Conservation (phyloP, 2,888 invertebrate genomes). For the Aspidiotus destructor region DNA sequence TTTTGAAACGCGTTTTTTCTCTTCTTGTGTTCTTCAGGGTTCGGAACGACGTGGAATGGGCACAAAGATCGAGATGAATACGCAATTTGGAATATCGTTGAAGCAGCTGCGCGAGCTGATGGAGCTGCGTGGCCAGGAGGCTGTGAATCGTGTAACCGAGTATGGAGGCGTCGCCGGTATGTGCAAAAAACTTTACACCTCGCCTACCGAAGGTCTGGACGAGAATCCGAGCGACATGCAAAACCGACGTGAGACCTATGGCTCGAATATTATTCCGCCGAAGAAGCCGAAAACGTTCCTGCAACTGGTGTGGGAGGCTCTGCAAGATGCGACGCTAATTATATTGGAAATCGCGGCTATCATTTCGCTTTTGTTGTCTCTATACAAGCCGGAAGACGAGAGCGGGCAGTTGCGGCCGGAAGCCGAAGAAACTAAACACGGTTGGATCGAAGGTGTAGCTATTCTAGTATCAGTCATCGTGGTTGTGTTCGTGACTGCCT, state of each 20-base stretch:
- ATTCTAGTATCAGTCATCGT: constrained; percentile 55
- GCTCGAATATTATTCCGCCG: constrained; percentile 54
- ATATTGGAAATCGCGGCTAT: constrained; percentile 53
- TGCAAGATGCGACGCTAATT: constrained; percentile 55
- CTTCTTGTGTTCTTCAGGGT: too few species aligned
- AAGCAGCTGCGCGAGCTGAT: constrained; percentile 52
- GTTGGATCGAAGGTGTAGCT: constrained; percentile 58
- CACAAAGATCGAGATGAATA: constrained; percentile 36
- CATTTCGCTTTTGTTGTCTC: constrained; percentile 51
- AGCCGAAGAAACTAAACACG: constrained; percentile 48
- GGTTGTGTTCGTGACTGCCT: constrained; percentile 56
- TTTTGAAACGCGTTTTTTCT: too few species aligned
- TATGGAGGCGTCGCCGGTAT: constrained; percentile 48
- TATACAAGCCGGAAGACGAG: constrained; percentile 38
- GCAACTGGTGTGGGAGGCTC: constrained; percentile 55
- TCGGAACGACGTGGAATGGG: constrained; percentile 27
- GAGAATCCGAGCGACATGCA: constrained; percentile 47
- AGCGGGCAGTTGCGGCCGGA: constrained; percentile 35
- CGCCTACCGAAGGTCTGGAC: constrained; percentile 48
- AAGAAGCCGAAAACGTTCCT: constrained; percentile 54
- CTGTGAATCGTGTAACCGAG: constrained; percentile 45
- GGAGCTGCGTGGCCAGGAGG: constrained; percentile 52
- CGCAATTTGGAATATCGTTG: constrained; percentile 46
- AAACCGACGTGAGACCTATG: constrained; percentile 47
- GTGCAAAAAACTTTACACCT: constrained; percentile 50